phyloP scores from a whole-genome alignment of 2,113 vertebrate genomes.

The Paraplagusia blochii region DNA sequence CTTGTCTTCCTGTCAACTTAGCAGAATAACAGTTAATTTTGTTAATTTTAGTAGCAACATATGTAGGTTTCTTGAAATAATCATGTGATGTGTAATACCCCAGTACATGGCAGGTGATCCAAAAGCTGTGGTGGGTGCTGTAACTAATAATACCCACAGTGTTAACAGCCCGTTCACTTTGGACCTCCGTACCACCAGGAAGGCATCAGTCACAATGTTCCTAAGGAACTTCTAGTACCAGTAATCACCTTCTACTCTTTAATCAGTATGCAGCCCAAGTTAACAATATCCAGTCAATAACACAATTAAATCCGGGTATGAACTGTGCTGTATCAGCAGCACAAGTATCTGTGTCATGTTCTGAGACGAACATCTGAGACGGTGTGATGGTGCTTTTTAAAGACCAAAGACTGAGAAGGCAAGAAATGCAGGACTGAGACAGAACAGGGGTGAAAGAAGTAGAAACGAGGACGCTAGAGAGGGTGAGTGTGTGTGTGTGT shows the following conservation, averaged over 20 bases:
- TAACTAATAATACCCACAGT: constrained; percentile 52
- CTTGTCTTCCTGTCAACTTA: constrained; percentile 74
- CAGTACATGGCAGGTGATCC: constrained; percentile 13
- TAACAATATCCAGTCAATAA: too few relatives aligned
- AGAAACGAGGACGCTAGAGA: background rate
- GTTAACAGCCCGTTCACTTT: constrained; percentile 51
- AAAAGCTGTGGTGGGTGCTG: constrained; percentile 28
- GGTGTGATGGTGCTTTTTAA: constrained; percentile 10
- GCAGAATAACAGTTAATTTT: constrained; percentile 70
- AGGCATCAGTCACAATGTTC: constrained; percentile 20
- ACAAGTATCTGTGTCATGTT: background rate
- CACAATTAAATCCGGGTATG: constrained; percentile 9
- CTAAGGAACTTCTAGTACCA: background rate
- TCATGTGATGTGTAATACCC: background rate
- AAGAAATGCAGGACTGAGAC: constrained; percentile 2
- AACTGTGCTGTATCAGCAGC: constrained; percentile 31
- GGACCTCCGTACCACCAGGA: background rate
- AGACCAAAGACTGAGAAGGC: background rate
- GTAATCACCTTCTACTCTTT: background rate
- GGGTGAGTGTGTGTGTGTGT: constrained; percentile 2
- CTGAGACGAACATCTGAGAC: constrained; percentile 23
- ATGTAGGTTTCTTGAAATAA: background rate
- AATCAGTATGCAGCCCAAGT: background rate
- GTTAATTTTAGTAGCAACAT: constrained; percentile 15
- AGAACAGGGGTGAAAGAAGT: background rate